Percentiles rank a stretch among this genome's conserved stretches.
phyloP scores from a whole-genome alignment of 2,113 vertebrate species.

The Onychorhynchus coronatus region DNA sequence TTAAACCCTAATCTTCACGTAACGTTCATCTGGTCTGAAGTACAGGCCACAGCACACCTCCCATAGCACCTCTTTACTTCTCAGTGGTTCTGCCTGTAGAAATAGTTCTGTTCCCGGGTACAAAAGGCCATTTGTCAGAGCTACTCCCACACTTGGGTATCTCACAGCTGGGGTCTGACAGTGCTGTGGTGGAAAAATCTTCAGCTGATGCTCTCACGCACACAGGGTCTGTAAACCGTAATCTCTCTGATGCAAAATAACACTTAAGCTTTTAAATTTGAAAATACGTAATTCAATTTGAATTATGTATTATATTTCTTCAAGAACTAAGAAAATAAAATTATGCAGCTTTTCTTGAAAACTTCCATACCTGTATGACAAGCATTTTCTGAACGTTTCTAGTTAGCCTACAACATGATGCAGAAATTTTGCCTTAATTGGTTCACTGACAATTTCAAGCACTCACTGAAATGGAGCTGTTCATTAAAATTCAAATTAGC shows the following conservation, averaged over 20 bases:
- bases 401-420: background rate
- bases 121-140: background rate
- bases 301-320: background rate
- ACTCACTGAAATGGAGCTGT: background rate
- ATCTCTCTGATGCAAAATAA: background rate
- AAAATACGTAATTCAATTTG: background rate
- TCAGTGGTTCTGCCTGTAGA: background rate
- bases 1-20: background rate
- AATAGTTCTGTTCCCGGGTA: background rate
- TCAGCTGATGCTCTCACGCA: background rate
- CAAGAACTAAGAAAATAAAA: background rate
- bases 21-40: background rate
- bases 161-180: background rate
- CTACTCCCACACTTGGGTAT: background rate
- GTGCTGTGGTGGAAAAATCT: background rate
- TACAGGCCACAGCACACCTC: background rate
- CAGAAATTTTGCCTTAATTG: background rate
- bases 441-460: background rate
- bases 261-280: background rate
- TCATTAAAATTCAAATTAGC: background rate
- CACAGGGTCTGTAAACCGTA: background rate
- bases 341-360: background rate
- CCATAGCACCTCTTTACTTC: background rate
- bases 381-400: background rate
- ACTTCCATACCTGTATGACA: background rate